Conservation (phyloP, 2,113 vertebrate genomes). For the Epinephelus lanceolatus region DNA sequence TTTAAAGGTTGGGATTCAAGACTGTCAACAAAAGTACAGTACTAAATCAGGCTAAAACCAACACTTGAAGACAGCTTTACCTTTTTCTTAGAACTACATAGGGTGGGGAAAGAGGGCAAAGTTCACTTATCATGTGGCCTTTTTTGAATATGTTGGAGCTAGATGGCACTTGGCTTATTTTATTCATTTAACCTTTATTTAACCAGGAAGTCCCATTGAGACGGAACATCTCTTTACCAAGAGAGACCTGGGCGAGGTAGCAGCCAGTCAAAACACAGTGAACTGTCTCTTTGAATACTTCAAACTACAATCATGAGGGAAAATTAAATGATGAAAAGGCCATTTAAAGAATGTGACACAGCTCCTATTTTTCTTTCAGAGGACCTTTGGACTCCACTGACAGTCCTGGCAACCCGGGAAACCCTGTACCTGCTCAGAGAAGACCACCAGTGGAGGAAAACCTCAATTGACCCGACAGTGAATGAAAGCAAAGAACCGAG, state of each 20-base stretch:
- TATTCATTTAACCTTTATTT: too few species aligned
- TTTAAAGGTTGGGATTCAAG: background rate
- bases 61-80: background rate
- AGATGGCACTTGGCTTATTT: too few species aligned
- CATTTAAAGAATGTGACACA: background rate
- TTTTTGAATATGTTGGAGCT: too few species aligned
- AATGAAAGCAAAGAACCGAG: slow-evolving; percentile 26
- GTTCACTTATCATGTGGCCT: background rate
- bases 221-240: too few species aligned
- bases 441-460: slow-evolving; percentile 85
- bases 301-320: too few species aligned
- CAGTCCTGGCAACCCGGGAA: slow-evolving; percentile 82
- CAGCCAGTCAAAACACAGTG: too few species aligned
- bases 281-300: too few species aligned
- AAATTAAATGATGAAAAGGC: too few species aligned
- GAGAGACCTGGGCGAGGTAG: too few species aligned
- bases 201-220: too few species aligned
- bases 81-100: background rate
- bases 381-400: slow-evolving; percentile 75
- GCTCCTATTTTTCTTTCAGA: slow-evolving; percentile 48
- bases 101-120: background rate
- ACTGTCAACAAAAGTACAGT: background rate
- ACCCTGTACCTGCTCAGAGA: slow-evolving; percentile 84
- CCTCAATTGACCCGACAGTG: background rate
- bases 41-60: background rate